Evolutionary conservation across 2,797 vertebrate genomes (phyloP).

Genomic region (Acanthurus tractus): DNA sequence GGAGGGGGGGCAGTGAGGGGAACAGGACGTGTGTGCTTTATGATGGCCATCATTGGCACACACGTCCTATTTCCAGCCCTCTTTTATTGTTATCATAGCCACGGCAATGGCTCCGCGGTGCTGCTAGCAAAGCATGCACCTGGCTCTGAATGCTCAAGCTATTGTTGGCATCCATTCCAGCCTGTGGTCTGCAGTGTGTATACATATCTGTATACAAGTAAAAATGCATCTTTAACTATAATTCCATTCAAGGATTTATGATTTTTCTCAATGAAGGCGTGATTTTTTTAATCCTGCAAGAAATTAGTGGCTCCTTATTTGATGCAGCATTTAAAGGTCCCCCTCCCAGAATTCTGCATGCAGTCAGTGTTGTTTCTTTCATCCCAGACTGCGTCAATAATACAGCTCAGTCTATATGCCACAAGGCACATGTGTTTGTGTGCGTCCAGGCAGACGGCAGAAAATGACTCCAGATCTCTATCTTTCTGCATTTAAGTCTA

Average conservation of each 20-base stretch:
- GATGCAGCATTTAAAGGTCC: constrained; percentile 50
- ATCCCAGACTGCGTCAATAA: constrained; percentile 43
- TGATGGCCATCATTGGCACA: constrained; percentile 62
- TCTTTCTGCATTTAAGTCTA: constrained; percentile 80
- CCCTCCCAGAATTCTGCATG: constrained; percentile 46
- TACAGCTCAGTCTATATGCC: constrained; percentile 65
- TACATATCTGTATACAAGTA: constrained; percentile 8
- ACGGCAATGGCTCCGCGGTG: constrained; percentile 38
- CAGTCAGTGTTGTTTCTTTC: constrained; percentile 55
- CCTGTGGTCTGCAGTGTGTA: constrained; percentile 10
- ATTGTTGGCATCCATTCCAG: constrained; percentile 34
- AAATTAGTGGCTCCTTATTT: constrained; percentile 15
- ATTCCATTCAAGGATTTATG: constrained; percentile 10
- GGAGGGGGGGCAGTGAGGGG: constrained; percentile 50
- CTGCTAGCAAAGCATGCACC: constrained; percentile 44
- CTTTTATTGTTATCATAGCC: constrained; percentile 61
- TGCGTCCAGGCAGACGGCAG: constrained; percentile 83
- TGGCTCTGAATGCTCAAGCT: constrained; percentile 44
- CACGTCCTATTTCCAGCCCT: constrained; percentile 53
- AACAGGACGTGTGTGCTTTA: constrained; percentile 62
- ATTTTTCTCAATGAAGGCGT: constrained; percentile 33
- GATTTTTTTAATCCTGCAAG: constrained; percentile 25
- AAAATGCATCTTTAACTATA: constrained; percentile 15
- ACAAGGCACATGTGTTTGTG: constrained; percentile 84
- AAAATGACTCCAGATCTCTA: constrained; percentile 85